Evolutionary conservation across 2,113 vertebrate species (phyloP), one percentile per base, ranked within the genome.

Genomic region (Zootoca vivipara): DNA sequence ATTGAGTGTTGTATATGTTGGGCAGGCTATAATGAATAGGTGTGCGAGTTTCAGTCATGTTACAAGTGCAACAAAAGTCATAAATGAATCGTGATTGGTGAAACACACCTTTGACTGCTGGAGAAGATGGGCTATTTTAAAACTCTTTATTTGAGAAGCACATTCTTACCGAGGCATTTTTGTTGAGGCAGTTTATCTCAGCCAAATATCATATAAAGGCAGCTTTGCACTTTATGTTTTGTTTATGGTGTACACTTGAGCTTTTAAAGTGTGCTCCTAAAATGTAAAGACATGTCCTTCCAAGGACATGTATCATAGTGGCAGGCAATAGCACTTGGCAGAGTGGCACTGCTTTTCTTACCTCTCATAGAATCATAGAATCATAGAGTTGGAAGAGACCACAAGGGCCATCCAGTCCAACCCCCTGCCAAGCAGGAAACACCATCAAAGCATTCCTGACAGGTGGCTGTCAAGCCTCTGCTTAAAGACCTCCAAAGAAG

Each of bases 21-120:
- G 82, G 72, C 75, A 86, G 46, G 40, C 62, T 88, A 35, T 74
- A 82, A 85, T 86, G 85, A 91, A 0, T 81, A 69, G 83, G 7
- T 42, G 78, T 18, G 70, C 6, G 87, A 89, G 89, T 86, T 72
- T 74, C 28, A 75, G 12, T 52, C 22, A 33, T 3, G 16, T 30
- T 62, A 46, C 88, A 86, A 83, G 89, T 73, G 35, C 13, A 82
- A 69, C 52, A 69, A 46, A 58, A 28, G 9, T 42, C 24, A 40
- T 18, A 8, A 82, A 75, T 18, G 10, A 89, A n/a, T 69, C 15
- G 20, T 52, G 33, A 1, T 40, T 40, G 46, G 18, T 69, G 86
- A 62, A 0, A 0, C 2, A 12, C 1, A 30, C 12, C 64, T 56
- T 2, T 74, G 52, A 2, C 7, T 42, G 85, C 28, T 85, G 70